Evolutionary conservation across 2,888 invertebrate genomes (phyloP).

Genomic region (Dryadula phaetusa): DNA sequence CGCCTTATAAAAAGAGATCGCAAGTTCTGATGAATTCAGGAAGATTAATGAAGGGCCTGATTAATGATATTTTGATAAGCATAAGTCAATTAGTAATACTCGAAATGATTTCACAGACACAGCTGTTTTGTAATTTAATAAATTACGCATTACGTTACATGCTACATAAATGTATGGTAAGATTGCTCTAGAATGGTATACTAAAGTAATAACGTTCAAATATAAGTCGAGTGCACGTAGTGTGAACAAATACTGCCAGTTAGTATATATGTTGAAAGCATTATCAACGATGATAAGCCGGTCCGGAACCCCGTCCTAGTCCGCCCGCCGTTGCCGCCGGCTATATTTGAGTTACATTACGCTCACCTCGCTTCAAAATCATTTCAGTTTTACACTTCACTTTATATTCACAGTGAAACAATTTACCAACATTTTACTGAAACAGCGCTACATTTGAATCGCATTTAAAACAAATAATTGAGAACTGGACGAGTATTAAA

Average conservation of each 20-base stretch:
- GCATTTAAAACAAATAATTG: conserved; percentile 29
- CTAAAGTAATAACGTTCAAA: conserved; percentile 29
- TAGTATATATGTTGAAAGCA: conserved; percentile 51
- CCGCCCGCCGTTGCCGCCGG: conserved; percentile 61
- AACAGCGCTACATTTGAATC: conserved; percentile 15
- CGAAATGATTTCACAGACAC: not conserved
- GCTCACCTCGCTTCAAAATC: conserved; percentile 55
- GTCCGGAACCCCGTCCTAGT: conserved; percentile 50
- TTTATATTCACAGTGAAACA: conserved; percentile 36
- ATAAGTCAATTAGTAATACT: conserved; percentile 33
- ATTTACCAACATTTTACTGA: conserved; percentile 28
- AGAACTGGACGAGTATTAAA: conserved; percentile 31
- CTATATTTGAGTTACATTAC: conserved; percentile 60
- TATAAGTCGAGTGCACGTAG: conserved; percentile 31
- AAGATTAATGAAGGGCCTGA: conserved; percentile 44
- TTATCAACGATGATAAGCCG: conserved; percentile 78
- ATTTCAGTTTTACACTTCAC: conserved; percentile 60
- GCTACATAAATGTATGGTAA: not conserved
- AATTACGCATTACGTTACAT: conserved; percentile 18
- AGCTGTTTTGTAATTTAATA: conserved; percentile 26
- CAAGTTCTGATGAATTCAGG: conserved; percentile 48
- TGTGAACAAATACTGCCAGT: conserved; percentile 32
- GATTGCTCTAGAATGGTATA: not conserved
- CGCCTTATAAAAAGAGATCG: conserved; percentile 76
- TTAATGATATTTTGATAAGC: conserved; percentile 62